Evolutionary conservation across 2,797 vertebrate genomes (phyloP), one percentile per base, ranked within the genome.

Genomic region (Xenopus petersii): DNA sequence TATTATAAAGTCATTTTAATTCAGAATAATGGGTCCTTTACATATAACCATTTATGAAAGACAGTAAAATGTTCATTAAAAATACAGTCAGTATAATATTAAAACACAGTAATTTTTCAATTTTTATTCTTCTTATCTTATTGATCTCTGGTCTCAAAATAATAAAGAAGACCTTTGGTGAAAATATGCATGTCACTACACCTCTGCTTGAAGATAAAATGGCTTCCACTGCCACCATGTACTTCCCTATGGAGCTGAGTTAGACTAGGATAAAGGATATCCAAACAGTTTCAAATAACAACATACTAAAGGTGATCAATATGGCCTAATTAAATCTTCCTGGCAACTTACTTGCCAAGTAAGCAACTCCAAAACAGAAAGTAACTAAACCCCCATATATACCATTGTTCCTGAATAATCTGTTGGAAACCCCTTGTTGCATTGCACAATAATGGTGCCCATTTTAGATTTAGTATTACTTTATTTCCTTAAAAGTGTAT

Each of bases 331-430:
- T 71, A 5, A 71, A 71, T 10, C 58, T 71, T 21, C 30, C 36
- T 2, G 71, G 76, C 42, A 78, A 17, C 8, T 74, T 73, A 5
- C 71, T 74, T 12, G 66, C 65, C 12, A 79, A 24, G 33, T 70
- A 74, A 54, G 72, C 72, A 30, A 74, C 58, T 15, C 7, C 48
- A 12, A 71, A 63, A 7, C 59, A 64, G 26, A 24, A 69, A 63
- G 49, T 5, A 30, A 65, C 75, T 55, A 56, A 42, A 49, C 70
- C 13, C 66, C 61, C 54, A 79, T 21, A 7, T 79, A 79, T 49
- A 54, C 60, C 47, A 74, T 21, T 10, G 62, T 47, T 36, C 64
- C 21, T 21, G 21, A 21, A 21, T 21, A 21, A 21, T 21, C 21
- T 0, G 16, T 12, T 7, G 10, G 13, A 17, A 42, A 58, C 17